Evolutionary conservation across 2,797 vertebrate species (phyloP), one percentile per base, ranked within the genome.

Genomic region (Tamandua tetradactyla): DNA sequence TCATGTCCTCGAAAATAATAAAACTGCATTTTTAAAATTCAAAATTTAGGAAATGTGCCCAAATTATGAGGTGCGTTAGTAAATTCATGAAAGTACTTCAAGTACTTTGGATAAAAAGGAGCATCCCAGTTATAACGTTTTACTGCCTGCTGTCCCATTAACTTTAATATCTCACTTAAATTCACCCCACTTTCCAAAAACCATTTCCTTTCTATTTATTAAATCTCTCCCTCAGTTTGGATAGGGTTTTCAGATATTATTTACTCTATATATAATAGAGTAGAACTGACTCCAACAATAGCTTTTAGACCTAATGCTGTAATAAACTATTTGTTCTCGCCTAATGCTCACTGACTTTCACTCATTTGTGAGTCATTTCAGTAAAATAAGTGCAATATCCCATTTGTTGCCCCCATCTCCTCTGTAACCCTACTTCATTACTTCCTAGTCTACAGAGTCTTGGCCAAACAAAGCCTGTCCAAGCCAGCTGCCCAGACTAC

Each of bases 1-100:
- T 37, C 15, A 37, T 79, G 52, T 32, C 74, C 61, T 40, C 79
- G 32, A 57, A 87, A 79, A 71, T 17, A 91, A 20, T 17, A 87
- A 93, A 87, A 78, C 7, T 37, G 32, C 18, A 62, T 27, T 82
- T 44, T 72, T 57, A 62, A 75, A 72, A 62, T 35, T 17, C 32
- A 44, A 76, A 83, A 80, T 94, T 83, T 82, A 66, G 59, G 75
- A 96, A 96, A 55, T 10, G 1, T 25, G 25, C 47, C 59, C 37
- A 66, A 84, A 85, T 69, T 55, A 85, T 52, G 57, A 83, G 47
- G 17, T 30, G 4, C 10, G n/a, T n/a, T 78, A 6, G 6, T 80
- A 47, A 59, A 71, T 95, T 92, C 76, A 68, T 8, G 3, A 86
- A 95, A 72, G 59, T 55, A 14, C 35, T 85, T 44, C 37, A 35